Conservation (phyloP, 64 coral and sea anemone species). For the Pocillopora verrucosa region DNA sequence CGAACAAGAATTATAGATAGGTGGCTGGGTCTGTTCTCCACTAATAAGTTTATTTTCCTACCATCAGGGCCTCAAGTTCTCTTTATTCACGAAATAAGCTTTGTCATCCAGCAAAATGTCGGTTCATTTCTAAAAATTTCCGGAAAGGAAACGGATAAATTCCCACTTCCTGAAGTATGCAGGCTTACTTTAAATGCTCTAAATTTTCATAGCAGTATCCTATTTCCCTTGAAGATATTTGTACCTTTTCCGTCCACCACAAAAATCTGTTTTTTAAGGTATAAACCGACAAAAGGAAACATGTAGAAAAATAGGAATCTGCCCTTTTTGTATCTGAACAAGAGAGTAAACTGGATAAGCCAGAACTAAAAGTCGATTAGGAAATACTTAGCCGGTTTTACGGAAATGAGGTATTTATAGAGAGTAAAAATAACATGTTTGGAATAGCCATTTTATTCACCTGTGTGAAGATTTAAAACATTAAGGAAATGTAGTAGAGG, state of each 20-base stretch:
- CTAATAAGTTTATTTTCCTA: no score
- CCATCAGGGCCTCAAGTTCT: no score
- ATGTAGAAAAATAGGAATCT: neutral
- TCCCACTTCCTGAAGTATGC: neutral
- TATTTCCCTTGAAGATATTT: neutral
- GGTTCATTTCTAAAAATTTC: neutral
- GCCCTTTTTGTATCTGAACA: neutral
- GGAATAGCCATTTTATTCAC: neutral
- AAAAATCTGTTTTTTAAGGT: neutral
- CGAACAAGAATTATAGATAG: no score
- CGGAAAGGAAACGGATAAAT: neutral
- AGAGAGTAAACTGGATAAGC: neutral
- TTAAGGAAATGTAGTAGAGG: neutral
- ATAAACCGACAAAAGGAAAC: neutral
- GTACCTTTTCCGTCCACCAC: neutral
- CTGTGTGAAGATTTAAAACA: no score
- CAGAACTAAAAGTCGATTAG: neutral
- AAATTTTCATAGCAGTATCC: neutral
- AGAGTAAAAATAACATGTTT: neutral
- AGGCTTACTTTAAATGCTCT: neutral
- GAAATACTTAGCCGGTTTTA: neutral
- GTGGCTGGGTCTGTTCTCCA: no score
- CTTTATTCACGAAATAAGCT: no score
- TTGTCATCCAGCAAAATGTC: no score
- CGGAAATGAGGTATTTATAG: constrained; percentile 1